Percentiles rank a stretch among this genome's conserved stretches.
Evolutionary conservation across 2,113 vertebrate species (phyloP).

Genomic region (Nettapus auritus): DNA sequence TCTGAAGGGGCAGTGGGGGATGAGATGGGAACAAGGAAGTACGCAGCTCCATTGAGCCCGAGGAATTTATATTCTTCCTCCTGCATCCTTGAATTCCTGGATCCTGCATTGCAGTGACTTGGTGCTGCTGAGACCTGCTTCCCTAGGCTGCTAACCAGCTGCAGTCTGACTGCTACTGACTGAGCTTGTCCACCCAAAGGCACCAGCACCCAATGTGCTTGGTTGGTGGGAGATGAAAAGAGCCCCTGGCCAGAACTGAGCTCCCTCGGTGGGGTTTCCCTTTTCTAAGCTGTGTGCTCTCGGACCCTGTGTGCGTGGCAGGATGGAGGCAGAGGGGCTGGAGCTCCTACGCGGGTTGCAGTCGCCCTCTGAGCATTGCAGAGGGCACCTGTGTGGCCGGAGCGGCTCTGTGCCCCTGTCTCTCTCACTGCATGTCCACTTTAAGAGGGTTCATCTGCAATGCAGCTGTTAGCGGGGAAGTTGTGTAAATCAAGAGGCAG

Average conservation of each 20-base stretch:
- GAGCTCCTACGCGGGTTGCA: background rate
- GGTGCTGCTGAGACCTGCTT: background rate
- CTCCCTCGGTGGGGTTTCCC: background rate
- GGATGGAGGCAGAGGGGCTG: background rate
- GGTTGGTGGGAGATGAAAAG: background rate
- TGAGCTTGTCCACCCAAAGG: background rate
- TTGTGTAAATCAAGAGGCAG: conserved; percentile 71
- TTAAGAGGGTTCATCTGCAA: conserved; percentile 79
- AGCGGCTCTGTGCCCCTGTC: background rate
- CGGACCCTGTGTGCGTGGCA: background rate
- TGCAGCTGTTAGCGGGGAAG: conserved; percentile 74
- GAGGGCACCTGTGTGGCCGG: background rate
- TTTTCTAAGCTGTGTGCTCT: background rate
- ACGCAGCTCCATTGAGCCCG: background rate
- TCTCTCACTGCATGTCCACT: conserved; percentile 63
- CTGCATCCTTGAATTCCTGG: conserved; percentile 6
- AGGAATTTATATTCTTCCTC: background rate
- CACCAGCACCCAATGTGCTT: background rate
- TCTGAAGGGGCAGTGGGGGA: background rate
- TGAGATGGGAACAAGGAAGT: background rate
- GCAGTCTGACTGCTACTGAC: background rate
- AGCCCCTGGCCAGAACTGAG: background rate
- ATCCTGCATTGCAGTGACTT: conserved; percentile 54
- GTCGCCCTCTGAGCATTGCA: background rate
- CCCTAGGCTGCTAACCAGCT: background rate